These are phyloP conservation scores for Nautilus pompilius DNA, from an alignment of 1,140 invertebrate genomes.

Conservation along the genomic window DNA sequence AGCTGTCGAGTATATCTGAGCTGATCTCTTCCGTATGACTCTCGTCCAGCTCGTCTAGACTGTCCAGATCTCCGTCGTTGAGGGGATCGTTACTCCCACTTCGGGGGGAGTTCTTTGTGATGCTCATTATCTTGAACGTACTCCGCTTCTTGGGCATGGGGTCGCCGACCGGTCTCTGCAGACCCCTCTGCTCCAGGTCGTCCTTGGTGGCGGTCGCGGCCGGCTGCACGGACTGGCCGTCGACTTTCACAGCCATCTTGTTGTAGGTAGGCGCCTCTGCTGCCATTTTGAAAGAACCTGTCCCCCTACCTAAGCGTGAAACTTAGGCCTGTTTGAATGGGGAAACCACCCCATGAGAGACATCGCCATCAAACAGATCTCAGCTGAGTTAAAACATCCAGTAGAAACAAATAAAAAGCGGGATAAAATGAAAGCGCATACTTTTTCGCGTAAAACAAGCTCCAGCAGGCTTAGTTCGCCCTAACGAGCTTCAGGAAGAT, in stretches of 20 bases:
- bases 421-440: neutral
- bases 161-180: neutral
- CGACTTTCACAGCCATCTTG: slow-evolving; percentile 29
- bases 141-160: slow-evolving; percentile 70
- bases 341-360: slow-evolving; percentile 17
- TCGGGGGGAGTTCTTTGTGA: slow-evolving; percentile 63
- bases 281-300: slow-evolving; percentile 20
- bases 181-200: neutral
- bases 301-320: slow-evolving; percentile 10
- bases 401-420: slow-evolving; percentile 3
- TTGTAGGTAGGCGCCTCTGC: slow-evolving; percentile 14
- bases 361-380: slow-evolving; percentile 11
- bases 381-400: slow-evolving; percentile 8
- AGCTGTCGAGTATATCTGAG: slow-evolving; percentile 58
- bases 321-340: slow-evolving; percentile 12
- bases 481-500: slow-evolving; percentile 10
- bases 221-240: slow-evolving; percentile 14
- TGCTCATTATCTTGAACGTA: slow-evolving; percentile 90
- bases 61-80: slow-evolving; percentile 87
- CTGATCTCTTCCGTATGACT: slow-evolving; percentile 79
- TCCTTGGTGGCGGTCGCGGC: neutral
- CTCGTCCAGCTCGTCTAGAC: slow-evolving; percentile 88
- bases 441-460: slow-evolving; percentile 22
- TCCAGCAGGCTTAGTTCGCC: slow-evolving; percentile 9
- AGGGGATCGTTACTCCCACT: slow-evolving; percentile 67